Evolutionary conservation across 2,113 vertebrate genomes (phyloP), one percentile per base, ranked within the genome.

Genomic region (Trochalopteron elliotii): DNA sequence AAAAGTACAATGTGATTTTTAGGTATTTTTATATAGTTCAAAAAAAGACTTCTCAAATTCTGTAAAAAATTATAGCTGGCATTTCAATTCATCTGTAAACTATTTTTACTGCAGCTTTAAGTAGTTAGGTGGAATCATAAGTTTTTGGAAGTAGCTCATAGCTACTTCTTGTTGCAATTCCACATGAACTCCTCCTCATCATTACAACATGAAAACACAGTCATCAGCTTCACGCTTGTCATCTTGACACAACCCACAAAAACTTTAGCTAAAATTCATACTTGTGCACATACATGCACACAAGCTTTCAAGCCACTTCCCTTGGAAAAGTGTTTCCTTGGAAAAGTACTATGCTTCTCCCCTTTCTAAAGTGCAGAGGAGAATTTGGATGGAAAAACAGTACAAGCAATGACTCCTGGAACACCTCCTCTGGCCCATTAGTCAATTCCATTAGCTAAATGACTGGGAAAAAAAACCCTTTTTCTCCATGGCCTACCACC

Each of bases 361-460:
- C 22, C 35, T 45, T 74, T 82, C 27, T 57, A 12, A 74, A 76
- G 59, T 0, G 2, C 21, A 59, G 9, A 28, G 12, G 5, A 20
- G 50, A 89, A 72, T 79, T 33, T 9, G 5, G 64, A 49, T 63
- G 63, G 60, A 80, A 72, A 8, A 68, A 75, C 27, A 85, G 79
- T 18, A 47, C 5, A 2, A 28, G 25, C 52, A 69, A 14, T n/a
- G 61, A 63, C 0, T 9, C 75, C 87, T 80, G 50, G 61, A 93
- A 86, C 69, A 82, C 83, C 63, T 70, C 69, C 55, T 87, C 40
- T 85, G 82, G 61, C 35, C 74, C 80, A 90, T 94, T 86, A 96
- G 69, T 74, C 88, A 93, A 89, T 93, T 94, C 92, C 92, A 97
- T 96, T 96, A 96, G 80, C 83, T 91, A 96, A 95, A 95, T 90